A percentile compares a stretch with the other conserved stretches of the same genome.
Conservation (phyloP, 2,797 vertebrate genomes). For the Centropyge bicolor region DNA sequence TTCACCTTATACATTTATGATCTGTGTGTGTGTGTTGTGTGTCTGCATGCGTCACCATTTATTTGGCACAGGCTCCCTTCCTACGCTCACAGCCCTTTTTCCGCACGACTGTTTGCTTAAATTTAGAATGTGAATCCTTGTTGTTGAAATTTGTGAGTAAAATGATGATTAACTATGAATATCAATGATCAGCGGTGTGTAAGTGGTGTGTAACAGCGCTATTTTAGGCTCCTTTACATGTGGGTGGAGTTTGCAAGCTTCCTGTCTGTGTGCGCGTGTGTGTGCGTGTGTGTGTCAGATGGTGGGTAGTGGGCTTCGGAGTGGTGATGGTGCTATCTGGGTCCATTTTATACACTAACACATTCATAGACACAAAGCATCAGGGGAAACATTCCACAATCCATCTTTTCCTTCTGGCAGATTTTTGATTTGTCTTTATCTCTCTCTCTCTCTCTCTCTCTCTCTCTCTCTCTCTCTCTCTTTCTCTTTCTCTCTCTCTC, state of each 20-base stretch:
- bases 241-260: slow-evolving; percentile 47
- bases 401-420: slow-evolving; percentile 52
- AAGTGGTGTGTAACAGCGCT: slow-evolving; percentile 52
- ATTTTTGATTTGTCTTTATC: slow-evolving; percentile 52
- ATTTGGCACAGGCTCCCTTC: slow-evolving; percentile 24
- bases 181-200: slow-evolving; percentile 45
- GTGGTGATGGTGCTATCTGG: slow-evolving; percentile 48
- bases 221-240: slow-evolving; percentile 53
- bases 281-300: slow-evolving; percentile 53
- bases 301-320: slow-evolving; percentile 42
- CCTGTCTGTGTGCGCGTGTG: slow-evolving; percentile 32
- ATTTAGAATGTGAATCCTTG: slow-evolving; percentile 50
- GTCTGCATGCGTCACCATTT: slow-evolving; percentile 39
- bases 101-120: slow-evolving; percentile 25
- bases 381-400: slow-evolving; percentile 37
- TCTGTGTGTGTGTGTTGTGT: slow-evolving; percentile 23
- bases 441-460: slow-evolving; percentile 33
- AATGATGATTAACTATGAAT: slow-evolving; percentile 65
- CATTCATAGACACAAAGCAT: slow-evolving; percentile 15
- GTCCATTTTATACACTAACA: slow-evolving; percentile 42
- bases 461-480: slow-evolving; percentile 13
- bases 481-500: not conserved
- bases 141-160: slow-evolving; percentile 49
- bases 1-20: not conserved
- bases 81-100: slow-evolving; percentile 43